Percentiles rank a stretch among this genome's conserved stretches.
phyloP scores from a whole-genome alignment of 2,888 invertebrate species.

The Imbricaverruca yamaguchii region DNA sequence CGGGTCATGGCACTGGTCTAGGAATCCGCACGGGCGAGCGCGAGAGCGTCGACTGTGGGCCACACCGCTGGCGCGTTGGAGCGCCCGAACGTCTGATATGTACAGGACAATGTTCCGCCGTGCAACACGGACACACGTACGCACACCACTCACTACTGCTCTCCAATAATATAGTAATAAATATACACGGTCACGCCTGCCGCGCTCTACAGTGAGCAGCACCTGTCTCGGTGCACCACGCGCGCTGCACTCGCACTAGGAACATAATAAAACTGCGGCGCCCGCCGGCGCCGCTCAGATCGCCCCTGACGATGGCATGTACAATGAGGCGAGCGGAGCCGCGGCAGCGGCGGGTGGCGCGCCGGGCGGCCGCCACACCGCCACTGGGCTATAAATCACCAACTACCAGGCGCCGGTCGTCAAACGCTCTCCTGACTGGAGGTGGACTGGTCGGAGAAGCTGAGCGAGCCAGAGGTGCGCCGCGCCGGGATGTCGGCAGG shows the following conservation, averaged over 20 bases:
- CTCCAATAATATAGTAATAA: conserved; percentile 9
- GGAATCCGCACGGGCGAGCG: not conserved
- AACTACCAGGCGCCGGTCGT: conserved; percentile 26
- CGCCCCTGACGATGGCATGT: not conserved
- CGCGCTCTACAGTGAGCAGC: not conserved
- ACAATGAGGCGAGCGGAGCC: not conserved
- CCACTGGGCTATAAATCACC: conserved; percentile 26
- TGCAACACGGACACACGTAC: not conserved
- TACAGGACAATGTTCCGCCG: not conserved
- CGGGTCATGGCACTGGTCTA: conserved; percentile 12
- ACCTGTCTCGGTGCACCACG: not conserved
- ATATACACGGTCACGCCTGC: not conserved
- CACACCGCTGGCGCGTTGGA: not conserved
- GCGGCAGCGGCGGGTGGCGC: not conserved
- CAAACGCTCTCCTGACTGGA: conserved; percentile 26
- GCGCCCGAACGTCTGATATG: not conserved
- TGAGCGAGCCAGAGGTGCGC: not conserved
- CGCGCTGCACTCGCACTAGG: not conserved
- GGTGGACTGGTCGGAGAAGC: conserved; percentile 20
- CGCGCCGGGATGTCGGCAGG: not conserved
- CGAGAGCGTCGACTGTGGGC: not conserved
- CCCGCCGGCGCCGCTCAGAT: not conserved
- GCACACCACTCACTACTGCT: not conserved
- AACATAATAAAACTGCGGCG: not conserved
- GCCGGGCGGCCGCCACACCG: not conserved